Evolutionary conservation across 2,113 vertebrate genomes (phyloP).

Genomic region (Oreochromis spilurus): DNA sequence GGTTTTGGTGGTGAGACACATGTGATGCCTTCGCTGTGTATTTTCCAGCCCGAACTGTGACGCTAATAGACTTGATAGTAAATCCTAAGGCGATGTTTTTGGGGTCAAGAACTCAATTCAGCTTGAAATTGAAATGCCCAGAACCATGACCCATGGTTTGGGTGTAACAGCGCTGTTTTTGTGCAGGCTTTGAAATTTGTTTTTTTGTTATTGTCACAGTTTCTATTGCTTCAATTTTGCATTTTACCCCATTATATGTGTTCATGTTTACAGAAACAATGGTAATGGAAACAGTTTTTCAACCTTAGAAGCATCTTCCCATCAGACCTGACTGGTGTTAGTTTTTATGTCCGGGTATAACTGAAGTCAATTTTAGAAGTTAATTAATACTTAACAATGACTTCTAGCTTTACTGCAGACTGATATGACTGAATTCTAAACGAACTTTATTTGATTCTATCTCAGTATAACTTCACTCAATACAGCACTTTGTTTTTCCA

Average conservation of each 20-base stretch:
- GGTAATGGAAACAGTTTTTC: background rate
- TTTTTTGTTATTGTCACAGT: background rate
- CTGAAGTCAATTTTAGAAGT: background rate
- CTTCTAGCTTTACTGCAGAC: fast-evolving
- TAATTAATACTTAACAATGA: background rate
- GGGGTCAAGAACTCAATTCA: constrained; percentile 9
- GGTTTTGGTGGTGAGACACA: background rate
- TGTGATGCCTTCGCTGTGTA: background rate
- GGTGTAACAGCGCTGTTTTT: background rate
- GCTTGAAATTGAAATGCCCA: background rate
- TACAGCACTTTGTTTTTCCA: background rate
- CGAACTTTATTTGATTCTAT: background rate
- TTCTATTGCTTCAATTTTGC: background rate
- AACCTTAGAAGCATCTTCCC: background rate
- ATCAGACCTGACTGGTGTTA: background rate
- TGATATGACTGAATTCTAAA: background rate
- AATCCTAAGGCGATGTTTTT: background rate
- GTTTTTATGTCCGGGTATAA: fast-evolving
- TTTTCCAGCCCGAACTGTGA: background rate
- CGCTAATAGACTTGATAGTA: background rate
- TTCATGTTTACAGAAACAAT: background rate
- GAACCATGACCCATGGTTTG: background rate
- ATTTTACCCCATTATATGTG: fast-evolving
- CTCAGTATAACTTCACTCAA: background rate
- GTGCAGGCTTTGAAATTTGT: background rate